Evolutionary conservation across 1,140 invertebrate genomes (phyloP).

Genomic region (Drosophila paulistorum): DNA sequence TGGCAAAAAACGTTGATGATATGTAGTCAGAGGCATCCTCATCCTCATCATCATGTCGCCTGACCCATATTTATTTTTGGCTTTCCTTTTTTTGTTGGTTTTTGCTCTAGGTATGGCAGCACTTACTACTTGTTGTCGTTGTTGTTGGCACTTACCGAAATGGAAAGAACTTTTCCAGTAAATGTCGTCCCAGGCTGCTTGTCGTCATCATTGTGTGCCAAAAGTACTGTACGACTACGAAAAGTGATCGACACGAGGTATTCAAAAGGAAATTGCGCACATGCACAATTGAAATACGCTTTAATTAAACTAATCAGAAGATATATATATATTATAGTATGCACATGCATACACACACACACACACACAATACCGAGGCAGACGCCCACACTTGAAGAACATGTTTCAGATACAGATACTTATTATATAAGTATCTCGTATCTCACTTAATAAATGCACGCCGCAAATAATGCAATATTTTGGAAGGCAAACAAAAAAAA

Average conservation of each 20-base stretch:
- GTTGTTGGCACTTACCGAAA: constrained; percentile 62
- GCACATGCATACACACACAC: constrained; percentile 14
- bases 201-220: constrained; percentile 63
- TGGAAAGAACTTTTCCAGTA: constrained; percentile 76
- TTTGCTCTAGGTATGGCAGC: constrained; percentile 6
- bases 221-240: constrained; percentile 21
- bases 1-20: constrained; percentile 39
- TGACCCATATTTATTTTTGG: constrained; percentile 81
- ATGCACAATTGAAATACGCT: constrained; percentile 76
- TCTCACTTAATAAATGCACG: constrained; percentile 26
- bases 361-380: constrained; percentile 31
- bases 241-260: constrained; percentile 26
- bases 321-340: constrained; percentile 48
- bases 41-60: constrained; percentile 25
- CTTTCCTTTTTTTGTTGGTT: constrained; percentile 35
- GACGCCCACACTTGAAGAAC: constrained; percentile 46
- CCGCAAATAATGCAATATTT: constrained; percentile 22
- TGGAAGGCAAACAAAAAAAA: constrained; percentile 30
- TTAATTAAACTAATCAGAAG: constrained; percentile 79
- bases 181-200: constrained; percentile 67
- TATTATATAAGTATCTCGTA: constrained; percentile 34
- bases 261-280: constrained; percentile 61
- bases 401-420: constrained; percentile 33
- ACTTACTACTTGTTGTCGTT: too few relatives aligned
- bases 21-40: background rate